A percentile compares a stretch with the other conserved stretches of the same genome.
phyloP scores from a whole-genome alignment of 2,888 invertebrate species.

The Ectobius pallidus region DNA sequence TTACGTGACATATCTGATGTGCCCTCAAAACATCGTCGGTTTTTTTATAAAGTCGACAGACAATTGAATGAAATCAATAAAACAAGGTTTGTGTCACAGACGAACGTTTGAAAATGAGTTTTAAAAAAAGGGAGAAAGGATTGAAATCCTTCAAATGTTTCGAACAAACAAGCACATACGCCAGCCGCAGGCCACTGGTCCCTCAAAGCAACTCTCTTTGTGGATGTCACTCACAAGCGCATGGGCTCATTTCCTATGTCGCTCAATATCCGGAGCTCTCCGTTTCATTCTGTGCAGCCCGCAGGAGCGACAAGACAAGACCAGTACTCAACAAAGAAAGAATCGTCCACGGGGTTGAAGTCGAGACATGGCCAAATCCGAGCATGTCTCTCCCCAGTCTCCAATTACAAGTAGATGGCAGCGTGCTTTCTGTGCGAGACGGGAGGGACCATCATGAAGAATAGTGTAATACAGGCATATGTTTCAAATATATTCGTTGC shows the following conservation, averaged over 20 bases:
- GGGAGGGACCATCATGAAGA: too few relatives aligned
- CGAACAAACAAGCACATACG: too few relatives aligned
- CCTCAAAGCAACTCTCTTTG: not conserved
- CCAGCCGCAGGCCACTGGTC: not conserved
- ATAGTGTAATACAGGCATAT: too few relatives aligned
- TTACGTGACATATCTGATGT: too few relatives aligned
- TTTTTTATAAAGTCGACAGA: not conserved
- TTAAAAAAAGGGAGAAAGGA: too few relatives aligned
- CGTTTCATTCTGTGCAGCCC: not conserved
- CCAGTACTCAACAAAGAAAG: not conserved
- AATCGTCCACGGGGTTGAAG: not conserved
- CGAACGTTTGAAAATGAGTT: too few relatives aligned
- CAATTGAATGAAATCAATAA: not conserved
- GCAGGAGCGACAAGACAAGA: not conserved
- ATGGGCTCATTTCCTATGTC: not conserved
- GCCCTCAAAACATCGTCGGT: too few relatives aligned
- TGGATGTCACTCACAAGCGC: not conserved
- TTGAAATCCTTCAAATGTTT: too few relatives aligned
- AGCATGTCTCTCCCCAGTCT: not conserved
- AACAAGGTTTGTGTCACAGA: not conserved
- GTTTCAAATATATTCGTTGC: too few relatives aligned
- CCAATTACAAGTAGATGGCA: not conserved
- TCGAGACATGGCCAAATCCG: not conserved
- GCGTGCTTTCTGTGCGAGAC: too few relatives aligned
- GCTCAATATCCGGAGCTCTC: not conserved